These are phyloP conservation scores for Dolichallabes microphthalmus DNA, from an alignment of 2,113 vertebrate genomes.

Conservation along the genomic window DNA sequence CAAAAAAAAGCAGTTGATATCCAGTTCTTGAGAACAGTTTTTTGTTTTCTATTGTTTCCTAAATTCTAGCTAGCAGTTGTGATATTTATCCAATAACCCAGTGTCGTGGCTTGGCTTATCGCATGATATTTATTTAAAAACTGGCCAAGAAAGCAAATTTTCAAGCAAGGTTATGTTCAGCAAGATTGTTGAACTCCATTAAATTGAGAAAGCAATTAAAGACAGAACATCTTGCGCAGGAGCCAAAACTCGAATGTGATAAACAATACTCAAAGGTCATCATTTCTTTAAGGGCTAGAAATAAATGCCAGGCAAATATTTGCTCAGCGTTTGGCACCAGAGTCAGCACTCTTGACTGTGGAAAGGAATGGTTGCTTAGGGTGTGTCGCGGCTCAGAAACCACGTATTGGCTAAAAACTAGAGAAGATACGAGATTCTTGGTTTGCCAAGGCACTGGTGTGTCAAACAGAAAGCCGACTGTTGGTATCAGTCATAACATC, in stretches of 20 bases:
- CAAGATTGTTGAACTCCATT: background rate
- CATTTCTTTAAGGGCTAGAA: background rate
- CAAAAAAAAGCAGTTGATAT: background rate
- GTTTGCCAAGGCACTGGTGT: background rate
- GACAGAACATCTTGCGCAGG: background rate
- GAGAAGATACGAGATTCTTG: background rate
- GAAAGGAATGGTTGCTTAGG: background rate
- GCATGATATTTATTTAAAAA: background rate
- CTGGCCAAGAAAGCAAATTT: background rate
- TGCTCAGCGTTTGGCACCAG: background rate
- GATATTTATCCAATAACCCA: background rate
- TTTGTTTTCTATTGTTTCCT: background rate
- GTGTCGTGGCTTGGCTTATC: background rate
- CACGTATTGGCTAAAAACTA: background rate
- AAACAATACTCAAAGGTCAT: background rate
- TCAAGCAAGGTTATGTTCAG: no score
- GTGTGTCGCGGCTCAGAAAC: constrained; percentile 18
- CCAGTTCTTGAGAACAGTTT: background rate
- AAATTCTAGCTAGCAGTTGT: background rate
- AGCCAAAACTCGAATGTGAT: background rate
- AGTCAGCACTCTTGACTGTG: background rate
- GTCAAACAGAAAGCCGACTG: background rate
- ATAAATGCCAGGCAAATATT: constrained; percentile 10
- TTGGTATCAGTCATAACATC: background rate
- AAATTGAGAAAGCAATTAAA: background rate